A percentile compares a stretch with the other conserved stretches of the same genome.
phyloP scores from a whole-genome alignment of 2,888 invertebrate species.

The Trimorus sp. region DNA sequence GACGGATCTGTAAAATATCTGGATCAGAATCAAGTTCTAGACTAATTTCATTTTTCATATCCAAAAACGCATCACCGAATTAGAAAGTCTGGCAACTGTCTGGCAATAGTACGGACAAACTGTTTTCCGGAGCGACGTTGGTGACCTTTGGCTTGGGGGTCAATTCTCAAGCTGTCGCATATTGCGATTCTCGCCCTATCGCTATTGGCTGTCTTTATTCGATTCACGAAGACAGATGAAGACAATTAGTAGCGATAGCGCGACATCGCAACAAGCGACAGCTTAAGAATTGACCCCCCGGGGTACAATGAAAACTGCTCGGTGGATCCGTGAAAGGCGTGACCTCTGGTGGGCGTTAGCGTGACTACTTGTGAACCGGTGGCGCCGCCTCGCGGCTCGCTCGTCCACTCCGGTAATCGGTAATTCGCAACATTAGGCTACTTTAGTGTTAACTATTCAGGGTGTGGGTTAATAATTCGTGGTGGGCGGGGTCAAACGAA shows the following conservation, averaged over 20 bases:
- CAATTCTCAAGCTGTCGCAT: too few relatives aligned
- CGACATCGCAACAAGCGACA: too few relatives aligned
- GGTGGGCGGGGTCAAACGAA: constrained; percentile 31
- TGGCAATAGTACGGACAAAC: constrained; percentile 18
- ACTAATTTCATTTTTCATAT: too few relatives aligned
- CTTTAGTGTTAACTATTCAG: constrained; percentile 19
- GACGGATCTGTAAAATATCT: too few relatives aligned
- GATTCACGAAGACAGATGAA: too few relatives aligned
- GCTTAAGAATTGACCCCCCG: too few relatives aligned
- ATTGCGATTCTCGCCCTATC: too few relatives aligned
- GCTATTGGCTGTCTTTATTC: too few relatives aligned
- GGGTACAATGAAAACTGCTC: constrained; percentile 45
- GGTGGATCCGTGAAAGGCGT: constrained; percentile 49
- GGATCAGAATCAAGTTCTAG: too few relatives aligned
- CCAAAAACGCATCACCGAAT: too few relatives aligned
- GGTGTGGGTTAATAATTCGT: constrained; percentile 15
- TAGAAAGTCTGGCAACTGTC: background rate
- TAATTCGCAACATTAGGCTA: constrained; percentile 37
- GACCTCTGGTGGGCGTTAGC: constrained; percentile 47
- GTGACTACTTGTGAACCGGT: constrained; percentile 31
- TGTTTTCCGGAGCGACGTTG: too few relatives aligned
- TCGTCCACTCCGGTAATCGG: constrained; percentile 20
- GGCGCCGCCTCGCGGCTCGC: constrained; percentile 20
- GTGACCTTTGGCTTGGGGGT: constrained; percentile 4
- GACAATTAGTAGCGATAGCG: too few relatives aligned